Conservation (phyloP, 2,888 invertebrate genomes). For the Phorcus lineatus region DNA sequence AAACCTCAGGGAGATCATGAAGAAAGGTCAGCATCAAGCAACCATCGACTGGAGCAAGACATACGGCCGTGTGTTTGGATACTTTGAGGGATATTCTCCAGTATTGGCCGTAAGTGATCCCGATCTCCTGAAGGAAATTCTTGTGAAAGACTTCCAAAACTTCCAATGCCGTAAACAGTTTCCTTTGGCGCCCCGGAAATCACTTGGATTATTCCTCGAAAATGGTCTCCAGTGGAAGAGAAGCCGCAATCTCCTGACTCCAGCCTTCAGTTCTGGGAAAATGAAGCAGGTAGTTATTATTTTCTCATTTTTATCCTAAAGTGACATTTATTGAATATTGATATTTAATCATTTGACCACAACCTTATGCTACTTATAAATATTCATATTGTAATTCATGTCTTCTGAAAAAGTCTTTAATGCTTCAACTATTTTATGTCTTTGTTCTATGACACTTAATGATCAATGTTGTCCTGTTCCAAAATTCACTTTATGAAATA, state of each 20-base stretch:
- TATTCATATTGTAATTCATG: too few species aligned
- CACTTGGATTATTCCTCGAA: conserved; percentile 72
- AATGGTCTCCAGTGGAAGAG: conserved; percentile 78
- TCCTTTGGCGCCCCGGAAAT: conserved; percentile 66
- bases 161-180: conserved; percentile 75
- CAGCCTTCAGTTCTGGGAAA: conserved; percentile 77
- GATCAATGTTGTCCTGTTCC: too few species aligned
- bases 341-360: not conserved
- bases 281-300: conserved; percentile 72
- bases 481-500: too few species aligned
- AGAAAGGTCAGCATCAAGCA: conserved; percentile 62
- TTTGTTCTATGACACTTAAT: too few species aligned
- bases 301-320: not conserved
- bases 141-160: conserved; percentile 74
- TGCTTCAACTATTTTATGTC: too few species aligned
- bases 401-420: too few species aligned
- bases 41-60: conserved; percentile 57
- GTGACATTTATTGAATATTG: not conserved
- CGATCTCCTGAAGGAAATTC: conserved; percentile 73
- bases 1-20: conserved; percentile 57
- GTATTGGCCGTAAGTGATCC: conserved; percentile 74
- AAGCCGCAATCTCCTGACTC: conserved; percentile 76
- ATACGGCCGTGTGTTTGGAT: conserved; percentile 66
- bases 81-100: conserved; percentile 71
- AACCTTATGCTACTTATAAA: not conserved